phyloP scores from a whole-genome alignment of 2,113 vertebrate genomes.

The Chlorocebus sabaeus region DNA sequence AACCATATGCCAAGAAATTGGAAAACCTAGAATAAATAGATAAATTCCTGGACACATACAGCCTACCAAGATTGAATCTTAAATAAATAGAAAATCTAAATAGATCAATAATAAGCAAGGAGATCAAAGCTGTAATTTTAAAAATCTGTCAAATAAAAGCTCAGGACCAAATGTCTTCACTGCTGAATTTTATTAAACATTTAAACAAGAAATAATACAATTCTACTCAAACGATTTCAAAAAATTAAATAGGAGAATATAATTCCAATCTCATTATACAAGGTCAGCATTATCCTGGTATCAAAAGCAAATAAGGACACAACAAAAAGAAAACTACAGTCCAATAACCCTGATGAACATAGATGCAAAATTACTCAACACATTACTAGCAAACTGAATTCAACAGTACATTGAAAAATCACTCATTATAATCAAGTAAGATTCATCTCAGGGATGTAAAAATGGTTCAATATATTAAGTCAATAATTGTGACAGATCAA shows the following conservation, averaged over 20 bases:
- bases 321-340: neutral
- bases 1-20: neutral
- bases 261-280: neutral
- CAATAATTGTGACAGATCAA: neutral
- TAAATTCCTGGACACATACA: neutral
- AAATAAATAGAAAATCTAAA: neutral
- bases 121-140: neutral
- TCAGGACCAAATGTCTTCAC: neutral
- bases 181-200: neutral
- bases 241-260: neutral
- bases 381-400: neutral
- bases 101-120: neutral
- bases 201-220: neutral
- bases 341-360: neutral
- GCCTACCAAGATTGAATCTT: neutral
- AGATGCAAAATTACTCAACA: neutral
- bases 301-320: neutral
- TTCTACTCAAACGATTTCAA: neutral
- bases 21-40: neutral
- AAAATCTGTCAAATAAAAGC: neutral
- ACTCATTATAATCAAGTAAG: neutral
- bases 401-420: neutral
- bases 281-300: neutral
- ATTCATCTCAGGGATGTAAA: neutral
- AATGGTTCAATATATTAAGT: neutral